Evolutionary conservation across 2,113 vertebrate species (phyloP).

Genomic region (Nerophis lumbriciformis): DNA sequence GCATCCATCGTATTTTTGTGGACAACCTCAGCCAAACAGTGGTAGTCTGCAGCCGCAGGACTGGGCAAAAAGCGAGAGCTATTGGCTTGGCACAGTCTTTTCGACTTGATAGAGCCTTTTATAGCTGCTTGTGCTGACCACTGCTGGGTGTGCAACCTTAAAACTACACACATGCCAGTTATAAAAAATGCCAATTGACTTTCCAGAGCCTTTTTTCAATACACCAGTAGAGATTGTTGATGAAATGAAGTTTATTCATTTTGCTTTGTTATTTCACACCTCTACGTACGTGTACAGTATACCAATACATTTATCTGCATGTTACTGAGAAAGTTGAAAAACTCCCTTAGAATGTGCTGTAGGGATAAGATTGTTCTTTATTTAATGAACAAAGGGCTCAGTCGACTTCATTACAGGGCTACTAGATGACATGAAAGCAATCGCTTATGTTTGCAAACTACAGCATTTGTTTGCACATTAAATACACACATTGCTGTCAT

Average conservation of each 20-base stretch:
- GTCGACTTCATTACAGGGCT: no score
- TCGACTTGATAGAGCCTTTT: conserved; percentile 31
- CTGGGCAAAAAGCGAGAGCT: conserved; percentile 3
- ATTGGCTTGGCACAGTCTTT: conserved; percentile 34
- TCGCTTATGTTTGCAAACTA: no score
- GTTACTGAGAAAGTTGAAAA: no score
- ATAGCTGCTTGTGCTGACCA: conserved; percentile 6
- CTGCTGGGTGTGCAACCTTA: conserved; percentile 6
- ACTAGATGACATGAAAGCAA: no score
- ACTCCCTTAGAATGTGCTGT: no score
- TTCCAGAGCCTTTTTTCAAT: not conserved
- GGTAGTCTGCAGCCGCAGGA: conserved; percentile 11
- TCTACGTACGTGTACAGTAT: no score
- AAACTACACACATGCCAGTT: conserved; percentile 2
- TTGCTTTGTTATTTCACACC: not conserved
- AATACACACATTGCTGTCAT: no score
- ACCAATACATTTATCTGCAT: no score
- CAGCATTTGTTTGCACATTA: no score
- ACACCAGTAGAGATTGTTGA: not conserved
- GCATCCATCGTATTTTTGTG: conserved; percentile 34
- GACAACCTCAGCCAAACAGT: conserved; percentile 18
- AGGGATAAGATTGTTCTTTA: no score
- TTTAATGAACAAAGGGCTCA: no score
- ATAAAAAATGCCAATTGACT: not conserved
- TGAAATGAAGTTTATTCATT: not conserved